Percentiles rank a stretch among this genome's conserved stretches.
Evolutionary conservation across 2,888 invertebrate species (phyloP).

Genomic region (Archips xylosteana): DNA sequence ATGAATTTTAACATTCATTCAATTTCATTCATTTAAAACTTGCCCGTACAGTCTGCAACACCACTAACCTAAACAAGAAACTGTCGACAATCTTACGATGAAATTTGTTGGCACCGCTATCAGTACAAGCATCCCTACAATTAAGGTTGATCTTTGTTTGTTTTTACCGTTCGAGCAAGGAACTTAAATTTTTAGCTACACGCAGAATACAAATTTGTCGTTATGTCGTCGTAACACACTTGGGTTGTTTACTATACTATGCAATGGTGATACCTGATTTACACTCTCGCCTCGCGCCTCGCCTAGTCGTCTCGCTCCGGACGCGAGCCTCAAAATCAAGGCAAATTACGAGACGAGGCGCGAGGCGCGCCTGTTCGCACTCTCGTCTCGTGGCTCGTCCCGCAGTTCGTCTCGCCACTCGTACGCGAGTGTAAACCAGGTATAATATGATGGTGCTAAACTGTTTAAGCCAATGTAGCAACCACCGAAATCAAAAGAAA

Average conservation of each 20-base stretch:
- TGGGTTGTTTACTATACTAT: conserved; percentile 25
- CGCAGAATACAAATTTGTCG: neutral
- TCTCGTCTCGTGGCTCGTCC: no score
- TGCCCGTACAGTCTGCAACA: conserved; percentile 28
- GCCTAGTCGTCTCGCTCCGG: no score
- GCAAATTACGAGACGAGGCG: no score
- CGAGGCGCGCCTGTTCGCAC: no score
- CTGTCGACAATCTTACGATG: conserved; percentile 9
- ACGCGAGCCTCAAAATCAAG: no score
- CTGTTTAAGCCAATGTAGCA: conserved; percentile 16
- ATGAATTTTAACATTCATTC: conserved; percentile 22
- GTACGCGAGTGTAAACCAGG: no score
- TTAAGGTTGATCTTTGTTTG: conserved; percentile 1
- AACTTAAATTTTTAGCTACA: neutral
- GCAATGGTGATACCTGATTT: no score
- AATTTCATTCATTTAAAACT: neutral
- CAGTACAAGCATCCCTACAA: neutral
- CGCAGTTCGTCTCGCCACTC: no score
- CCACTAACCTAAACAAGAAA: conserved; percentile 25
- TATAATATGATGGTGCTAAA: no score
- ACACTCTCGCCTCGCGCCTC: no score
- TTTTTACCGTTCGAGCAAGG: neutral
- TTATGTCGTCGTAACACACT: conserved; percentile 7
- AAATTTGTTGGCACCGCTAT: neutral
- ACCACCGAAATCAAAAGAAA: neutral